phyloP scores from a whole-genome alignment of 2,888 invertebrate species.

The Neoaliturus tenellus region DNA sequence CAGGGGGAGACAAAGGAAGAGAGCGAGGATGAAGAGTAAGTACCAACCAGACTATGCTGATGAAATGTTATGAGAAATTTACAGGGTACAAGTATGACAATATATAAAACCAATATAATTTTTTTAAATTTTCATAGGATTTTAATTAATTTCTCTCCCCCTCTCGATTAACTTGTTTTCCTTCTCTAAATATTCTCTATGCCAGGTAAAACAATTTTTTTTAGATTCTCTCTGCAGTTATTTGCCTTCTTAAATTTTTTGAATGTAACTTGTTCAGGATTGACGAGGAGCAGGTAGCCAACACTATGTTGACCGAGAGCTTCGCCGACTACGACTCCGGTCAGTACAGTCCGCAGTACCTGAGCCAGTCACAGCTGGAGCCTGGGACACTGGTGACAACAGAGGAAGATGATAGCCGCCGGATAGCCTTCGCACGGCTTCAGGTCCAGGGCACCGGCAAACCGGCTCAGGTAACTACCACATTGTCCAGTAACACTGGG shows the following conservation, averaged over 20 bases:
- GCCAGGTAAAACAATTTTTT: too few species aligned
- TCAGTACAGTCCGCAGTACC: constrained; percentile 88
- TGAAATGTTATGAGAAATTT: too few species aligned
- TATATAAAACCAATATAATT: too few species aligned
- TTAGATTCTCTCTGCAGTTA: neutral
- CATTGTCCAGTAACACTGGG: too few species aligned
- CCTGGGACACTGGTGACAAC: constrained; percentile 85
- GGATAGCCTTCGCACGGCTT: constrained; percentile 83
- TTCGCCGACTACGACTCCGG: constrained; percentile 86
- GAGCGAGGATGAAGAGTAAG: constrained; percentile 68
- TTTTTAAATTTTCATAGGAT: too few species aligned
- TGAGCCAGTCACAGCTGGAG: constrained; percentile 80
- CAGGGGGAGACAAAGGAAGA: constrained; percentile 70
- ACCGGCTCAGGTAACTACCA: constrained; percentile 74
- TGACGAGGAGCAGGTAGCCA: constrained; percentile 73
- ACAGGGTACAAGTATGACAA: too few species aligned
- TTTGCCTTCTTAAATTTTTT: neutral
- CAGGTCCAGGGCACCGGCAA: constrained; percentile 78
- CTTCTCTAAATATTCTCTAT: too few species aligned
- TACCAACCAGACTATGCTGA: too few species aligned
- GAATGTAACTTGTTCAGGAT: constrained; percentile 68
- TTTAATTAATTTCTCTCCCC: too few species aligned
- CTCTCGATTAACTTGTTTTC: too few species aligned
- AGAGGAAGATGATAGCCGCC: constrained; percentile 84
- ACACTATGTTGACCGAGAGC: constrained; percentile 75